phyloP scores from a whole-genome alignment of 2,113 vertebrate species.

The Manacus vitellinus region DNA sequence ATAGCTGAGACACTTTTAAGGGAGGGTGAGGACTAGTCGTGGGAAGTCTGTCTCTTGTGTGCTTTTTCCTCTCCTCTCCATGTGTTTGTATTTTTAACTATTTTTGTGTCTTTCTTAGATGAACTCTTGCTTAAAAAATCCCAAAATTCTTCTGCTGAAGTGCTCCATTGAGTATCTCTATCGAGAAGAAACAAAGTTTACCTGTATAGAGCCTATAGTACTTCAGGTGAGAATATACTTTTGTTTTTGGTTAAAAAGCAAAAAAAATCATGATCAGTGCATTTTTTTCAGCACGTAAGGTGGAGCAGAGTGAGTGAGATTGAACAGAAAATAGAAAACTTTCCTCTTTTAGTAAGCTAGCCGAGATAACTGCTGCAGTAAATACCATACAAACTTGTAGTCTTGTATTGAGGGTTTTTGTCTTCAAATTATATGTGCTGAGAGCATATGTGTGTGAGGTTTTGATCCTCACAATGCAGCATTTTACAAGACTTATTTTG shows the following conservation, averaged over 20 bases:
- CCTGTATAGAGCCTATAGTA: slow-evolving; percentile 96
- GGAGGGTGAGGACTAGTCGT: background rate
- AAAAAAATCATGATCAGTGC: background rate
- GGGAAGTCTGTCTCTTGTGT: background rate
- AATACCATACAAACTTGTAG: background rate
- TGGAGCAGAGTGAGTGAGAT: background rate
- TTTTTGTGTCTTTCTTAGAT: slow-evolving; percentile 78
- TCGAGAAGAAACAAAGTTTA: slow-evolving; percentile 97
- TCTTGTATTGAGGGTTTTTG: background rate
- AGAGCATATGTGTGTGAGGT: rapidly evolving
- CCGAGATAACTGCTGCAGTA: background rate
- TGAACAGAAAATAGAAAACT: background rate
- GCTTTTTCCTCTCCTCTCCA: background rate
- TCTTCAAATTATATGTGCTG: background rate
- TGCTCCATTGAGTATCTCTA: slow-evolving; percentile 99
- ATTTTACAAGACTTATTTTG: background rate
- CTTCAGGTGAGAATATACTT: slow-evolving; percentile 84
- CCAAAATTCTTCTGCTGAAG: slow-evolving; percentile 94
- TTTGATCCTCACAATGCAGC: background rate
- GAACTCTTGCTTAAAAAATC: slow-evolving; percentile 95
- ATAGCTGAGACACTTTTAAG: background rate
- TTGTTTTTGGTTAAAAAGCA: background rate
- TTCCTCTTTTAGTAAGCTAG: background rate
- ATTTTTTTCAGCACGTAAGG: background rate
- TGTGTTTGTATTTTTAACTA: background rate